Evolutionary conservation across 2,113 vertebrate genomes (phyloP), one percentile per base, ranked within the genome.

Genomic region (Daubentonia madagascariensis): DNA sequence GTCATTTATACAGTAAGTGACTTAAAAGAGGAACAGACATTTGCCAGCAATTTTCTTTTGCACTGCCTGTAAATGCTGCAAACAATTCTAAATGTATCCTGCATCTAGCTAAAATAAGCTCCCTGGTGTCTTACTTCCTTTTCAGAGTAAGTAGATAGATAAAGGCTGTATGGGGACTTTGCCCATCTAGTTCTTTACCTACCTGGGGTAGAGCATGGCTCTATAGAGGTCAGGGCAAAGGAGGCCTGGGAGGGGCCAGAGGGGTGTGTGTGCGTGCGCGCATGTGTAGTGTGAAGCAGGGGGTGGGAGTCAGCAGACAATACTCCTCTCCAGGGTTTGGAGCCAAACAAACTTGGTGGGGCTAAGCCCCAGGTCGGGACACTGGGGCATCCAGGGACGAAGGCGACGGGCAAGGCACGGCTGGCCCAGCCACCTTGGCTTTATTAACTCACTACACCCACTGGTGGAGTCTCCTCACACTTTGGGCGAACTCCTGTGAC

Each of bases 71-170:
- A 37, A 88, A 45, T 8, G 73, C 67, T 83, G 20, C 63, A 83
- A 83, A 78, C 28, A 48, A 52, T 86, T 96, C 79, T 80, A 91
- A 79, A 45, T 40, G 92, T 85, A 92, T 70, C 87, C 89, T 20
- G 28, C 73, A 96, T 80, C 63, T 65, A 94, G 63, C 73, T 94
- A 85, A 92, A 97, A 96, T 75, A 92, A 97, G 67, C 32, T 48
- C 50, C 85, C 84, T 68, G 75, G 90, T 54, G 50, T 73, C 65
- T 92, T 81, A 75, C 79, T 50, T 91, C 48, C 32, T 95, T 91
- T 90, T 43, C 61, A n/a, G 61, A 57, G 57, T 63, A 94, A 52
- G 63, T 3, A 81, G 59, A 88, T 11, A 78, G 73, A 95, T 67
- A 83, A 87, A 79, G 86, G 22, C 80, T 89, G 63, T 18, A 6